Percentiles rank a stretch among this genome's conserved stretches.
Conservation (phyloP, 2,888 invertebrate genomes). For the Elmis aenea region DNA sequence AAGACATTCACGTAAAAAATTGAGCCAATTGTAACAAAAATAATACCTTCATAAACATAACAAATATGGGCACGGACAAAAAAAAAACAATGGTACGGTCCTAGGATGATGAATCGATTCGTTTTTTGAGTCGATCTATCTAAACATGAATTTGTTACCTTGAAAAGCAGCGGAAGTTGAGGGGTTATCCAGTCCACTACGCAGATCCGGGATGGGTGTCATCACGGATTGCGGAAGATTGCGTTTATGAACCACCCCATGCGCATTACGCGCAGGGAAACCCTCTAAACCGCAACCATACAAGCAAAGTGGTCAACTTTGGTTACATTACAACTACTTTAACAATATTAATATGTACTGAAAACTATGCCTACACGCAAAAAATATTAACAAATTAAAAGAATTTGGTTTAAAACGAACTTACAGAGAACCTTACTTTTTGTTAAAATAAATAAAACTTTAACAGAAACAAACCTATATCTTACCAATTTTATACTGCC, state of each 20-base stretch:
- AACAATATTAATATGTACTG: not conserved
- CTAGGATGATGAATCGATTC: no score
- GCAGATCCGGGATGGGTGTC: slow-evolving; percentile 82
- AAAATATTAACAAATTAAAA: no score
- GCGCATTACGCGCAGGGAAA: slow-evolving; percentile 68
- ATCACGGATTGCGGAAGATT: slow-evolving; percentile 79
- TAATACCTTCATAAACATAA: no score
- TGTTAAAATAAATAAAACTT: no score
- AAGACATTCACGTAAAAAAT: no score
- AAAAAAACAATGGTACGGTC: no score
- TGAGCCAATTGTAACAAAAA: no score
- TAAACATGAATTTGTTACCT: slow-evolving; percentile 39
- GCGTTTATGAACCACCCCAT: slow-evolving; percentile 80
- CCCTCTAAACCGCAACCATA: slow-evolving; percentile 50
- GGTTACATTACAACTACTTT: not conserved
- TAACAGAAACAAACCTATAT: no score
- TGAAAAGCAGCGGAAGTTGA: slow-evolving; percentile 47
- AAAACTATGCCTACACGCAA: not conserved
- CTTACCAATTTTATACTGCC: slow-evolving; percentile 41
- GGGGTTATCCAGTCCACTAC: slow-evolving; percentile 60
- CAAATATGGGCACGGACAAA: no score
- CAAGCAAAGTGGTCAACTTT: slow-evolving; percentile 19
- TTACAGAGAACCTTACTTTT: no score
- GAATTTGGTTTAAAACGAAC: no score
- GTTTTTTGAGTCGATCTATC: not conserved